Evolutionary conservation across 2,113 vertebrate genomes (phyloP).

Genomic region (Forbesichthys papilliferus): DNA sequence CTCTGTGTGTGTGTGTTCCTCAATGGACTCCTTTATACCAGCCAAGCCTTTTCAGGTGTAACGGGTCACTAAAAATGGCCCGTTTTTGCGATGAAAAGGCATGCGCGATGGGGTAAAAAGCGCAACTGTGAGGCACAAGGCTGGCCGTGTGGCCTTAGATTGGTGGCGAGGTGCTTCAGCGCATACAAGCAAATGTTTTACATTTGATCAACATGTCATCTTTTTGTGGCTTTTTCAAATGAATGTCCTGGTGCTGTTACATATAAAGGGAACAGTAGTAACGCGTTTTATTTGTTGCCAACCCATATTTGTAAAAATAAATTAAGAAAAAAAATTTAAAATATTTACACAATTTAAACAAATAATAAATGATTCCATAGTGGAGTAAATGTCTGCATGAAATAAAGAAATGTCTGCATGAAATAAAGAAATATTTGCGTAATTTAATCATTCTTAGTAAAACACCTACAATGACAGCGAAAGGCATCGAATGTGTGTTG

Average conservation of each 20-base stretch:
- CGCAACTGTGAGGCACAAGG: neutral
- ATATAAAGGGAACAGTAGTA: too few relatives aligned
- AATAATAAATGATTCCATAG: neutral
- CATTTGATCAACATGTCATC: too few relatives aligned
- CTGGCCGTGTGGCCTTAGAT: neutral
- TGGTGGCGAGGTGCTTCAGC: neutral
- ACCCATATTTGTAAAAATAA: too few relatives aligned
- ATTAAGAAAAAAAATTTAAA: too few relatives aligned
- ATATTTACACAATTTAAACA: neutral
- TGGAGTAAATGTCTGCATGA: neutral
- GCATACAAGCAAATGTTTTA: neutral
- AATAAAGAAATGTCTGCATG: neutral
- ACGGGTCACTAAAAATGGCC: slow-evolving; percentile 25
- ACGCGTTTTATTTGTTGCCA: too few relatives aligned
- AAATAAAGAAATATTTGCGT: neutral
- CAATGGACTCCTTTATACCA: slow-evolving; percentile 37
- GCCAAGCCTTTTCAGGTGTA: slow-evolving; percentile 49
- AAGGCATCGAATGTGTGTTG: neutral
- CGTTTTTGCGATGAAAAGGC: slow-evolving; percentile 11
- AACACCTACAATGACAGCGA: neutral
- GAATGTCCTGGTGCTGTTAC: too few relatives aligned
- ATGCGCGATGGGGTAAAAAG: neutral
- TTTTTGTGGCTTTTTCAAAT: too few relatives aligned
- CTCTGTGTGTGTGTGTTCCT: too few relatives aligned
- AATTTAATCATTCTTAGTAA: too few relatives aligned